These are phyloP conservation scores for Amphimedon queenslandica DNA, from an alignment of 37 sponge, comb jelly and placozoan species.

Conservation along the genomic window DNA sequence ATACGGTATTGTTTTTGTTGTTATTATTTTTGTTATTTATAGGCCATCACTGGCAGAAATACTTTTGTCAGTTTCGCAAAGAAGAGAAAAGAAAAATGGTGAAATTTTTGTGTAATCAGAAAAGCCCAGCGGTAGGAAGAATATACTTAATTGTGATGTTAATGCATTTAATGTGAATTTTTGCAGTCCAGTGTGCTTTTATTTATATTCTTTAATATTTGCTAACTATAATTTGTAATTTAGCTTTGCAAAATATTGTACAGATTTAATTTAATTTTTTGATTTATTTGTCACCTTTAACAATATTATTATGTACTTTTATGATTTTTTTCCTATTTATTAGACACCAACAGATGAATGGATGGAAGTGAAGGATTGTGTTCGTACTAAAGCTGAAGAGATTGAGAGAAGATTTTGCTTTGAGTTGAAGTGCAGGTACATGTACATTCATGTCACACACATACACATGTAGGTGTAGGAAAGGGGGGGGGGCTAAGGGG, in stretches of 20 bases:
- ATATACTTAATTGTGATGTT: no score
- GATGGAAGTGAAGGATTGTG: slow-evolving; percentile 62
- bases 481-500: no score
- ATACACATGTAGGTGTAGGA: no score
- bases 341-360: slow-evolving; percentile 47
- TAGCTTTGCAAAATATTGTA: no score
- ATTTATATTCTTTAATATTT: no score
- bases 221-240: no score
- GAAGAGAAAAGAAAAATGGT: not conserved
- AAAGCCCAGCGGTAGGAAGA: not conserved
- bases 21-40: not conserved
- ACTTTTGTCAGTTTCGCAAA: not conserved
- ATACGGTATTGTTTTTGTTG: not conserved
- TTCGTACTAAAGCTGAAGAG: slow-evolving; percentile 69
- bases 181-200: no score
- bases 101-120: not conserved
- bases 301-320: not conserved
- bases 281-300: not conserved
- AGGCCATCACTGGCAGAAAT: not conserved
- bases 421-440: slow-evolving; percentile 44
- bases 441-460: not conserved
- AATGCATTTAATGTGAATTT: no score
- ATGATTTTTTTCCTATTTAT: not conserved
- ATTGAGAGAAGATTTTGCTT: slow-evolving; percentile 87
- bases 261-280: no score